These are phyloP conservation scores for Brachyptera putata DNA, from an alignment of 2,888 invertebrate genomes.

Conservation along the genomic window DNA sequence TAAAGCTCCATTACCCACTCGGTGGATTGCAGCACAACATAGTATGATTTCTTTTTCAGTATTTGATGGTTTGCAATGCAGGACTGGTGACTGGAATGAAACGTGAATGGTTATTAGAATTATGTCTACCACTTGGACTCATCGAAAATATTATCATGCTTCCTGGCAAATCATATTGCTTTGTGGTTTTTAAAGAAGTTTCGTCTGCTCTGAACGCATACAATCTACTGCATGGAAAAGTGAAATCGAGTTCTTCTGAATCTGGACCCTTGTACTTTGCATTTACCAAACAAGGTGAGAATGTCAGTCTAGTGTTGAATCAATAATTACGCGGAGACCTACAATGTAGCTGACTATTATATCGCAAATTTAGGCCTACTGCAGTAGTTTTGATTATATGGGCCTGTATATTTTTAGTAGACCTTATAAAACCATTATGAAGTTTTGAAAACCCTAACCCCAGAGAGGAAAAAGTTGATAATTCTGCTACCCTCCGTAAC, in stretches of 20 bases:
- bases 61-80: conserved; percentile 76
- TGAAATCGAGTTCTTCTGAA: conserved; percentile 48
- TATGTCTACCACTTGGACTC: conserved; percentile 51
- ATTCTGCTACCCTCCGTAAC: too few species aligned
- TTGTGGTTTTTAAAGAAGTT: conserved; percentile 56
- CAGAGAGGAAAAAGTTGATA: too few species aligned
- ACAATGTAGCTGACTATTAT: not conserved
- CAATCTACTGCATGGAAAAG: conserved; percentile 55
- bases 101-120: conserved; percentile 56
- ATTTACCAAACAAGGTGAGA: conserved; percentile 57
- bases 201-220: conserved; percentile 56
- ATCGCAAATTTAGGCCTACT: not conserved
- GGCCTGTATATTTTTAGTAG: too few species aligned
- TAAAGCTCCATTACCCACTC: not conserved
- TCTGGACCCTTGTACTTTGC: conserved; percentile 61
- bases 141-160: conserved; percentile 63
- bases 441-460: too few species aligned
- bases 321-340: conserved; percentile 18
- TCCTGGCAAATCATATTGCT: conserved; percentile 77
- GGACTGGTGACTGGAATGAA: conserved; percentile 77
- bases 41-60: conserved; percentile 49
- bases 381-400: too few species aligned
- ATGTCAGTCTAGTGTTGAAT: conserved; percentile 35
- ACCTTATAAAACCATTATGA: too few species aligned
- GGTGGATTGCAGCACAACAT: not conserved